These are phyloP conservation scores for Drosophila affinis DNA, from an alignment of 2,888 invertebrate genomes.

Conservation along the genomic window DNA sequence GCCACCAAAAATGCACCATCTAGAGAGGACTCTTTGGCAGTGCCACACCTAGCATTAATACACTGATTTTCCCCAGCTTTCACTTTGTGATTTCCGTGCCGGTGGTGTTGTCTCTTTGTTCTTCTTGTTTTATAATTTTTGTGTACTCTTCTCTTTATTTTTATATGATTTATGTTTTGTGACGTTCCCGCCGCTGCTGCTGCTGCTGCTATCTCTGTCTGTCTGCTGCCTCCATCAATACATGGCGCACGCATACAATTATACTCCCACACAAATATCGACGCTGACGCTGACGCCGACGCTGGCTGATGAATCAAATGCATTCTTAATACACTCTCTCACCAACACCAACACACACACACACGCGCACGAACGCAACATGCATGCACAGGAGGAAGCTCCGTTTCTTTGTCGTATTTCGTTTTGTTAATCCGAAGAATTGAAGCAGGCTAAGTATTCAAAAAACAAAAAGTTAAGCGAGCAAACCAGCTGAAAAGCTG, in stretches of 20 bases:
- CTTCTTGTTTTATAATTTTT: conserved; percentile 56
- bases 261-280: conserved; percentile 5
- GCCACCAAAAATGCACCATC: too few relatives aligned
- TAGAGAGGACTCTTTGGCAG: not conserved
- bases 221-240: conserved; percentile 38
- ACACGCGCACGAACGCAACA: conserved; percentile 15
- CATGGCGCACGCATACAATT: not conserved
- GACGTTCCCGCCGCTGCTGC: conserved; percentile 62
- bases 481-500: conserved; percentile 6
- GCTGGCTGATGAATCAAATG: conserved; percentile 60
- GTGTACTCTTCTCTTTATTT: conserved; percentile 61
- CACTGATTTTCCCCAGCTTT: not conserved
- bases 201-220: conserved; percentile 41
- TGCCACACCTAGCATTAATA: not conserved
- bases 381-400: conserved; percentile 41
- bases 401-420: conserved; percentile 26
- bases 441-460: conserved; percentile 58
- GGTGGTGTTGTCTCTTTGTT: conserved; percentile 7
- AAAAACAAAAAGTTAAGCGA: conserved; percentile 21
- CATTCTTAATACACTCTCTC: conserved; percentile 51
- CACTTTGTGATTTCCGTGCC: not conserved
- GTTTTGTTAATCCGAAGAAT: conserved; percentile 1
- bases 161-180: conserved; percentile 71
- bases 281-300: conserved; percentile 49
- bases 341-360: conserved; percentile 37